Percentiles rank a stretch among this genome's conserved stretches.
Conservation (phyloP, 2,797 vertebrate genomes). For the Cyclura pinguis region DNA sequence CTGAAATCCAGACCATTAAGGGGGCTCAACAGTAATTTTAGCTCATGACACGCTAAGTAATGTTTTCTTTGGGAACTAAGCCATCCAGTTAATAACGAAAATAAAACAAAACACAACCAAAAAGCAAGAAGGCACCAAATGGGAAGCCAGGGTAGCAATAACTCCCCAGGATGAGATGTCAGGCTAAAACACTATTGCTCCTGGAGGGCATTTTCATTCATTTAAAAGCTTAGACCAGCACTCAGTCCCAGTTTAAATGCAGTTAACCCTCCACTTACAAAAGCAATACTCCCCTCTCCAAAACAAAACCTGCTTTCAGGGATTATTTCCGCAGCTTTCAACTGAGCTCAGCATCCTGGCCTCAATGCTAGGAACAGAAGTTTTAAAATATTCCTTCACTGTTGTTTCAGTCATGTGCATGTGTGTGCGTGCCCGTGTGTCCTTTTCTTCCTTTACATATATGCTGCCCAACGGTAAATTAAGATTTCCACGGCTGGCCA, state of each 20-base stretch:
- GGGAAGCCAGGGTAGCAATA: rapidly evolving
- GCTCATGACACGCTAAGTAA: slow-evolving; percentile 20
- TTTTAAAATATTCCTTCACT: slow-evolving; percentile 18
- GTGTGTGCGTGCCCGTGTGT: not conserved
- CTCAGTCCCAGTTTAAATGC: slow-evolving; percentile 41
- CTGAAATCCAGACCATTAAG: slow-evolving; percentile 29
- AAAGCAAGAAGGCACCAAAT: rapidly evolving
- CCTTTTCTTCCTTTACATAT: not conserved
- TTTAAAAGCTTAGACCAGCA: slow-evolving; percentile 21
- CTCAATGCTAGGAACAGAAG: not conserved
- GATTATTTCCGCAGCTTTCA: slow-evolving; percentile 13
- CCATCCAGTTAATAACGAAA: slow-evolving; percentile 45
- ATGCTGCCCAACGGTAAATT: not conserved
- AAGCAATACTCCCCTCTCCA: not conserved
- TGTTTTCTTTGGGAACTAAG: slow-evolving; percentile 37
- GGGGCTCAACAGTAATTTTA: slow-evolving; percentile 62
- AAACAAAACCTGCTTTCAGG: not conserved
- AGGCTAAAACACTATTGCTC: not conserved
- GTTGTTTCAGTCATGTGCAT: too few relatives aligned
- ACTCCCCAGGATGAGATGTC: not conserved
- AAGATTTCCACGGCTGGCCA: not conserved
- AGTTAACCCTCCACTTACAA: slow-evolving; percentile 36
- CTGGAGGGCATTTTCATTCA: rapidly evolving
- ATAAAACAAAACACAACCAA: slow-evolving; percentile 12
- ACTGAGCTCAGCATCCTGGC: not conserved